These are phyloP conservation scores for Porites australiensis DNA, from an alignment of 64 coral and sea anemone species.

Conservation along the genomic window DNA sequence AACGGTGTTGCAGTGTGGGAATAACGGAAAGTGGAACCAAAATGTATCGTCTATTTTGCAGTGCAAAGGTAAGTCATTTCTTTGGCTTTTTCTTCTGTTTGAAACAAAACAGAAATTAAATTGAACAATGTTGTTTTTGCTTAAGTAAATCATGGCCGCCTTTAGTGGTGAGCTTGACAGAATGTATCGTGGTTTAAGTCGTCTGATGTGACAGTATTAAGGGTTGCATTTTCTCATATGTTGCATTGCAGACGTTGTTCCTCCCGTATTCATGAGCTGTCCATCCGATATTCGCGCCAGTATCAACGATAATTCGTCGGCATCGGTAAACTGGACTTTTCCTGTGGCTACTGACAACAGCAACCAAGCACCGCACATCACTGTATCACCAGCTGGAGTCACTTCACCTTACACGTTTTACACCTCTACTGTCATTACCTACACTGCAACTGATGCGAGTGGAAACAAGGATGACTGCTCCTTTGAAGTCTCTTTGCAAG, in stretches of 20 bases:
- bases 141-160: too few relatives aligned
- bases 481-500: constrained; percentile 63
- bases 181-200: too few relatives aligned
- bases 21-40: constrained; percentile 56
- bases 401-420: constrained; percentile 44
- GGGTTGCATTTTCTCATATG: not conserved
- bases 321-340: too few relatives aligned
- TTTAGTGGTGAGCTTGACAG: too few relatives aligned
- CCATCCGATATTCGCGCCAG: constrained; percentile 70
- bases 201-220: too few relatives aligned
- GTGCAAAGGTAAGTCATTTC: constrained; percentile 41
- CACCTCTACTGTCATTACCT: not conserved
- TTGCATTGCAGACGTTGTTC: constrained; percentile 42
- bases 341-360: constrained; percentile 64
- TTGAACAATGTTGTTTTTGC: too few relatives aligned
- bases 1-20: constrained; percentile 42
- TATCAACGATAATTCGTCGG: constrained; percentile 8
- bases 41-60: constrained; percentile 42
- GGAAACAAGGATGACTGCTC: constrained; percentile 60
- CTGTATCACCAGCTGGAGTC: constrained; percentile 25
- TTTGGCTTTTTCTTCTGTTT: not conserved
- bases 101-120: too few relatives aligned
- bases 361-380: too few relatives aligned
- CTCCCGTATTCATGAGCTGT: constrained; percentile 61
- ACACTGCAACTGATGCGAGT: too few relatives aligned